Evolutionary conservation across 2,888 invertebrate species (phyloP), one percentile per base, ranked within the genome.

Genomic region (Ormyrus nitidulus): DNA sequence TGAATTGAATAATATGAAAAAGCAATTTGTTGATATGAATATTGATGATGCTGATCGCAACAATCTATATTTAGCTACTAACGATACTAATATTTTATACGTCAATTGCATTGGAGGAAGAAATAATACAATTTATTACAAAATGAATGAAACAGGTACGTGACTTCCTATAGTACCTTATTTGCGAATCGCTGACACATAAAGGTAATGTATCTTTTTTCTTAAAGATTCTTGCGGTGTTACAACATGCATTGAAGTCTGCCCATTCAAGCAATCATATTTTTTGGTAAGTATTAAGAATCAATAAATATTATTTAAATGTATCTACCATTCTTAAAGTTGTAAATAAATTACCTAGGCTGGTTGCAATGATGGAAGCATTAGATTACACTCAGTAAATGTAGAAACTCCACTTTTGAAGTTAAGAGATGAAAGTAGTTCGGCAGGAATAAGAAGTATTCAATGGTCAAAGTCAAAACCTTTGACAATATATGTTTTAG

Each of bases 391-490:
- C 85, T 91, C 91, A 0, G 88, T 90, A 73, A 88, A 90, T 48
- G 86, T 89, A 59, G 91, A 90, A 73, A 90, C 87, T 80, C 91
- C 93, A 8, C 86, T 93, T 69, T 89, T 90, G 68, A 88, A 87
- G 73, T 82, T 90, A 51, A 88, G 90, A 77, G 87, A 88, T 77
- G 86, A 85, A 65, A 85, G 87, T 53, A 85, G 82, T 82, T 86
- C 81, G 8, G 85, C 86, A 6, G 86, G 87, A 10, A 88, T 93
- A 53, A 90, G 90, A 82, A 85, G 87, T 5, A 85, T 93, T 7
- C 92, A 92, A 84, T 93, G 93, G 93, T 93, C 93, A 0, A 90
- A 88, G 71, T 91, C 91, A 11, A 91, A 91, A 85, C 92, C 93
- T 0, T 91, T 92, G 79, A 89, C 91, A 34, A 89, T 93, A 84